These are phyloP conservation scores for Gymnoscopelus braueri DNA, from an alignment of 2,797 vertebrate genomes.

Conservation along the genomic window DNA sequence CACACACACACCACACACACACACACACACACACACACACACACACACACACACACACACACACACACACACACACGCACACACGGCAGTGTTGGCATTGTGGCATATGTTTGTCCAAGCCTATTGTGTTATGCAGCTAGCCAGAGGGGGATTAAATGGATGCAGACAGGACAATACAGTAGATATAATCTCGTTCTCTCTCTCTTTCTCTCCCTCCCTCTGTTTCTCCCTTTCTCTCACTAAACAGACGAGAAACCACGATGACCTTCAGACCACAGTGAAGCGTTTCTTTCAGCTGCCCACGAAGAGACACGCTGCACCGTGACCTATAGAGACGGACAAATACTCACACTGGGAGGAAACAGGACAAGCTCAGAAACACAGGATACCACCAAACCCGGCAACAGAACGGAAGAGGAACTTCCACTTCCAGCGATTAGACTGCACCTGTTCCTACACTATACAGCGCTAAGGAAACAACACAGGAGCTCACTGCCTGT, in stretches of 20 bases:
- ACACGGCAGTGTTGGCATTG: constrained; percentile 35
- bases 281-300: constrained; percentile 23
- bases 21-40: constrained; percentile 50
- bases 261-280: constrained; percentile 48
- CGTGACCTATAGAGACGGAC: constrained; percentile 26
- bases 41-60: constrained; percentile 24
- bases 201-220: constrained; percentile 23
- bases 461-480: constrained; percentile 38
- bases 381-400: constrained; percentile 23
- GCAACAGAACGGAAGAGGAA: too few relatives aligned
- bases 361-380: constrained; percentile 27
- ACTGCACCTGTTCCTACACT: constrained; percentile 46
- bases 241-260: constrained; percentile 36
- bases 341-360: constrained; percentile 23
- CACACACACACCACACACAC: constrained; percentile 20
- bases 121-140: constrained; percentile 55
- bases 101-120: constrained; percentile 49
- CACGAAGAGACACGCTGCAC: constrained; percentile 9
- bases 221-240: constrained; percentile 11
- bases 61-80: constrained; percentile 2
- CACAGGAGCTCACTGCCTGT: neutral
- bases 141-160: constrained; percentile 49
- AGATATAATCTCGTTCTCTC: constrained; percentile 61
- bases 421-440: constrained; percentile 28
- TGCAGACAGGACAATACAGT: constrained; percentile 52